A percentile compares a stretch with the other conserved stretches of the same genome.
phyloP scores from a whole-genome alignment of 2,113 vertebrate species.

The Leptodactylus fuscus region DNA sequence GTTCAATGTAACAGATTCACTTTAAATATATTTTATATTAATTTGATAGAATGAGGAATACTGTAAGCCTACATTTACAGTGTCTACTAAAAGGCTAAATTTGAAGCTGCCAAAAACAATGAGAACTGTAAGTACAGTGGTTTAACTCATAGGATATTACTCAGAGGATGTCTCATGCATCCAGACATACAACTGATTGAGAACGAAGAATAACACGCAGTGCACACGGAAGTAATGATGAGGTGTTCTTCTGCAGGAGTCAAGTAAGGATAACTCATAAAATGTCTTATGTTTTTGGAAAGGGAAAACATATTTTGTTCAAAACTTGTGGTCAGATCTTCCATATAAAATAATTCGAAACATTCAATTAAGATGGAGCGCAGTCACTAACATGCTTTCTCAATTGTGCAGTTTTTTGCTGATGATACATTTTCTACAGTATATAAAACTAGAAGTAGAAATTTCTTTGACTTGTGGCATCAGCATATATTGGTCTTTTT shows the following conservation, averaged over 20 bases:
- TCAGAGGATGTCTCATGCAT: slow-evolving; percentile 45
- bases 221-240: slow-evolving; percentile 26
- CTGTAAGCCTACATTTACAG: no score
- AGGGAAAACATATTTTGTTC: slow-evolving; percentile 21
- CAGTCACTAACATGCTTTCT: background rate
- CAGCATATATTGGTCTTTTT: background rate
- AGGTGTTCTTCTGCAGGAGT: slow-evolving; percentile 29
- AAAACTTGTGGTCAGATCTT: slow-evolving; percentile 47
- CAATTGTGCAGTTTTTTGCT: slow-evolving; percentile 14
- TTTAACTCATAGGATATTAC: slow-evolving; percentile 52
- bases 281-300: slow-evolving; percentile 29
- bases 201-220: slow-evolving; percentile 25
- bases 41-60: no score
- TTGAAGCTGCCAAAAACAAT: slow-evolving; percentile 22
- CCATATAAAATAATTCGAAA: slow-evolving; percentile 41
- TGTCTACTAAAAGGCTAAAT: slow-evolving; percentile 8
- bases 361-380: slow-evolving; percentile 41
- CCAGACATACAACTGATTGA: slow-evolving; percentile 38
- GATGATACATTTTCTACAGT: slow-evolving; percentile 19
- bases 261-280: slow-evolving; percentile 51
- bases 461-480: no score
- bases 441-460: no score
- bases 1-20: no score
- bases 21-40: no score
- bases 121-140: slow-evolving; percentile 15